Base-by-base conservation (phyloP, 2,113 vertebrate species). In the Cottus gobio region DNA sequence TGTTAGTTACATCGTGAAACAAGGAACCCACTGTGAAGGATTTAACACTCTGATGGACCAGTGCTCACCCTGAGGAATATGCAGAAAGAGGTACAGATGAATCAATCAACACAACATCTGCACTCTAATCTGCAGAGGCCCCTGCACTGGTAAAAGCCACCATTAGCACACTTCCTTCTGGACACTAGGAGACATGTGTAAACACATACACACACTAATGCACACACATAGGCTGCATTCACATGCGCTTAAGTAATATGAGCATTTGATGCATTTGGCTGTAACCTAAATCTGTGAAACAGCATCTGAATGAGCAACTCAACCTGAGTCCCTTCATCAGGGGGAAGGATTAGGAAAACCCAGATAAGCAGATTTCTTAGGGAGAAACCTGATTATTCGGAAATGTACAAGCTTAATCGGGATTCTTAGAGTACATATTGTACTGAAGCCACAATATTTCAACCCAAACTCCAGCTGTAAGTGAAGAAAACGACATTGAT, bases 1-100 rank as follows among this genome's bases (percentile, higher is more conserved):
- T 86, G 70, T 90, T 63, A 30, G 76, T 92, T 93, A 85, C 92
- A 89, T 87, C 76, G 85, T 73, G 65, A 64, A 80, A 91, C 87
- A 92, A 92, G 20, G 83, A 82, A 71, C 13, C 72, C 82, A 82
- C 85, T 92, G 83, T 89, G 69, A 61, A 58, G 68, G 76, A 65
- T 88, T 87, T 81, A 80, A 87, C 87, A 87, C 77, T 71, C 26
- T 34, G 30, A 78, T 50, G 84, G 50, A 3, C 60, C n/a, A 34
- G 46, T 4, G 60, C 63, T 76, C 31, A 1, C 79, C 26, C 73
- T 60, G 20, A 42, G 70, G 15, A 83, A 82, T 44, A 78, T 74
- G 81, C 62, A 82, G 62, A n/a, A 30, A 64, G 2, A 75, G 56
- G 22, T 56, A 50, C 67, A 77, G 64, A 68, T 77, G 24, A 77